Percentiles rank a stretch among this genome's conserved stretches.
phyloP scores from a whole-genome alignment of 2,888 invertebrate genomes.

The Alsophila aescularia region DNA sequence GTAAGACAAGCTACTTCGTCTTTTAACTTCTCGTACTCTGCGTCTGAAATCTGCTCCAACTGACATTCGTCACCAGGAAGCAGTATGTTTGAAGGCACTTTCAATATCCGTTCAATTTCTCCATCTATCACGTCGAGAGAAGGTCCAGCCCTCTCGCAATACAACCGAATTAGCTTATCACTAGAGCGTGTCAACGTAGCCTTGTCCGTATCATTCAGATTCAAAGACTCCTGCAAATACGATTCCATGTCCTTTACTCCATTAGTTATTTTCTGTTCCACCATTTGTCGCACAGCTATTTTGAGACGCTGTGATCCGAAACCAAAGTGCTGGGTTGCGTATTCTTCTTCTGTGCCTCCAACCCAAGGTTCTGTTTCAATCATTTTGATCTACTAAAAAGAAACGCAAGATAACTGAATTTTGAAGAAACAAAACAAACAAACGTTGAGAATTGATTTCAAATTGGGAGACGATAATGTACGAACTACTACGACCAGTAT shows the following conservation, averaged over 20 bases:
- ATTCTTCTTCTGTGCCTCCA: conserved; percentile 77
- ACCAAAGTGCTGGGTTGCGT: conserved; percentile 78
- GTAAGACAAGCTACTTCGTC: conserved; percentile 64
- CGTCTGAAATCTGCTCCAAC: conserved; percentile 59
- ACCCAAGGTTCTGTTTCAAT: conserved; percentile 65
- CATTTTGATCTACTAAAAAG: too few species aligned
- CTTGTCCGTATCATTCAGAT: conserved; percentile 72
- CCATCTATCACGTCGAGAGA: conserved; percentile 65
- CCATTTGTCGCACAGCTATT: conserved; percentile 75
- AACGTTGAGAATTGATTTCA: too few species aligned
- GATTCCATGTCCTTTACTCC: conserved; percentile 73
- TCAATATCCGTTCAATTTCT: conserved; percentile 69
- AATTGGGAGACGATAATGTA: too few species aligned
- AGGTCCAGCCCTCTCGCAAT: conserved; percentile 68
- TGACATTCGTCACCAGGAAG: conserved; percentile 75
- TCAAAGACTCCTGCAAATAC: conserved; percentile 62
- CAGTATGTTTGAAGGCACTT: conserved; percentile 69
- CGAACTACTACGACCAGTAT: too few species aligned
- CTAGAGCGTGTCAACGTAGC: conserved; percentile 64
- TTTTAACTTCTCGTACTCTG: conserved; percentile 65
- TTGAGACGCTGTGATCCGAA: conserved; percentile 76
- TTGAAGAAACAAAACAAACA: background rate
- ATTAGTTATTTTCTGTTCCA: conserved; percentile 71
- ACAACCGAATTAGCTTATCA: conserved; percentile 68
- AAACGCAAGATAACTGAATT: too few species aligned